Conservation (phyloP, 2,113 vertebrate genomes). For the Tragelaphus strepsiceros region DNA sequence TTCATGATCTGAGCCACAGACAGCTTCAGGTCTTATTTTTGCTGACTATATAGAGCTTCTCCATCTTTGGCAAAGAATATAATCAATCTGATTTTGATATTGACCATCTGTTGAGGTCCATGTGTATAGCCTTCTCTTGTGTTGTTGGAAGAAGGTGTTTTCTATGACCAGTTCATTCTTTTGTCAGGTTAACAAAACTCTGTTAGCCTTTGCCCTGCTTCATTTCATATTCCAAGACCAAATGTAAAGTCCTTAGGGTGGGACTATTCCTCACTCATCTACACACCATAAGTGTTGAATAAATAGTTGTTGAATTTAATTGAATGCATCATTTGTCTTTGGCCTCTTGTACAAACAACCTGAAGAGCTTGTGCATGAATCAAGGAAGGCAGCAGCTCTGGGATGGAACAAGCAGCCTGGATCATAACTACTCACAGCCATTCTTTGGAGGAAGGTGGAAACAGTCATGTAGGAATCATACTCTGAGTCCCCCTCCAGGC, state of each 20-base stretch:
- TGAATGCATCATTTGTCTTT: neutral
- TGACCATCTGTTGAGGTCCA: neutral
- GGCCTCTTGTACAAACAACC: neutral
- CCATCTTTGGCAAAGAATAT: neutral
- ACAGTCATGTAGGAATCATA: neutral
- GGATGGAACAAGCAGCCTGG: neutral
- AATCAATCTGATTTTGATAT: neutral
- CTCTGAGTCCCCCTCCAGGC: constrained; percentile 17
- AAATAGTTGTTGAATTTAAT: neutral
- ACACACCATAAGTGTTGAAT: neutral
- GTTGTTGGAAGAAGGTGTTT: neutral
- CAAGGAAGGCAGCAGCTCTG: neutral
- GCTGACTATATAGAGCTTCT: neutral
- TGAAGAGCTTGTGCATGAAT: neutral
- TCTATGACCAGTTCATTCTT: neutral
- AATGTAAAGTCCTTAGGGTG: neutral
- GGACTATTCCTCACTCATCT: neutral
- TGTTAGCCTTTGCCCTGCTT: neutral
- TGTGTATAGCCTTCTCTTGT: neutral
- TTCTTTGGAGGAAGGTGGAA: neutral
- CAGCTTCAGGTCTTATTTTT: neutral
- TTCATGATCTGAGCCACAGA: neutral
- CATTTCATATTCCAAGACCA: neutral
- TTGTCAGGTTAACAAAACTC: neutral
- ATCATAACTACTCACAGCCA: neutral